Base-by-base conservation (phyloP, 2,797 vertebrate species). In the Pantherophis alleghaniensis region DNA sequence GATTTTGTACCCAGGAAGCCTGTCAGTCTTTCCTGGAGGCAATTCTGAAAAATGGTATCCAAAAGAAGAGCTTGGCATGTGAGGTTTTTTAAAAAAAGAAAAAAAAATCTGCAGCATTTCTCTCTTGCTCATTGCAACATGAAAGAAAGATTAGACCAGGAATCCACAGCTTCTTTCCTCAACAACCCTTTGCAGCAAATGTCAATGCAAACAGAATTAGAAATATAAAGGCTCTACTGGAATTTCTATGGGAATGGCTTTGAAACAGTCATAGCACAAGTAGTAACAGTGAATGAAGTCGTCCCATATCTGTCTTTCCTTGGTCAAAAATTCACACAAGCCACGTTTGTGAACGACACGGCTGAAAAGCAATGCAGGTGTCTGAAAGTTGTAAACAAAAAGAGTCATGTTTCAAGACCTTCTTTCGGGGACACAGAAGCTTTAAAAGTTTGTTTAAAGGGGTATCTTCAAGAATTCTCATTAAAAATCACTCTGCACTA, bases 11-110 rank as follows among this genome's bases (percentile, higher is more conserved):
- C 91, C 93, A 22, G 95, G 94, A 96, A 97, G 94, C 79, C 95
- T 96, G 94, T 95, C 95, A 95, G 91, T 96, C 93, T 97, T 96
- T 96, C 95, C 95, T 96, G 94, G 53, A 97, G 95, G 95, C 95
- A 94, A 96, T 93, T 95, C 92, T 95, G 83, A 96, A 95, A 63
- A 95, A 95, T 91, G 92, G 94, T 94, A 93, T 96, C 95, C 96
- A 91, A 91, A 94, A 96, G 96, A 96, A 87, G 93, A 92, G 96
- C 94, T 94, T 94, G 95, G 69, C 32, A 96, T 94, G 95, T 95
- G 96, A 96, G 94, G 93, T 94, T 96, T 95, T 95, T 96, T 16
- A 24, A 37, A 42, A 42, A 42, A 42, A 4, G 32, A 37, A 24
- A 60, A 3, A 26, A 26, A 69, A n/a, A 14, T 22, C 59, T 79